Conservation (phyloP, 2,888 invertebrate species). For the Augiades crinisus region DNA sequence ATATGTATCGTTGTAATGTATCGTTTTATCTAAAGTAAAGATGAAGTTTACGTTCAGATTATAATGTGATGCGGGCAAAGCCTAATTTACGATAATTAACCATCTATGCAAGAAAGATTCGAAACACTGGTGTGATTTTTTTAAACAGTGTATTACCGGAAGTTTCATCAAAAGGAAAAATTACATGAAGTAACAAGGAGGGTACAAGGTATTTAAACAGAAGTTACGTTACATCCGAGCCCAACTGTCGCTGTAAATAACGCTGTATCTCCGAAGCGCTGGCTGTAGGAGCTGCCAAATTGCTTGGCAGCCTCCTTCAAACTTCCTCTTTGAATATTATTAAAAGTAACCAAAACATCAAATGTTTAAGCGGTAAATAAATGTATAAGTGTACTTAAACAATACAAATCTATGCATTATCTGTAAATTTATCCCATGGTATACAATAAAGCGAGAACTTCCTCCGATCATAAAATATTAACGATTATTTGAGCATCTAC, state of each 20-base stretch:
- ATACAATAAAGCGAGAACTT: not conserved
- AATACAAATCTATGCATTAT: too few relatives aligned
- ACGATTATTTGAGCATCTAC: conserved; percentile 22
- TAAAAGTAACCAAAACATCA: conserved; percentile 64
- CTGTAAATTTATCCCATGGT: too few relatives aligned
- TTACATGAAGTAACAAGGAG: not conserved
- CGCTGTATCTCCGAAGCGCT: conserved; percentile 63
- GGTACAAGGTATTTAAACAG: conserved; percentile 48
- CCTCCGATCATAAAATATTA: not conserved
- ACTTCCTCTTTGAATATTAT: conserved; percentile 75
- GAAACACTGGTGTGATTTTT: not conserved
- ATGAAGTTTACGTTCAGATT: too few relatives aligned
- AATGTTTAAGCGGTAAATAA: too few relatives aligned
- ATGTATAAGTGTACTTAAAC: too few relatives aligned
- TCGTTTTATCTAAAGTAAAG: too few relatives aligned
- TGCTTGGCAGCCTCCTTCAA: conserved; percentile 73
- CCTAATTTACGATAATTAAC: too few relatives aligned
- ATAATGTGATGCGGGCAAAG: too few relatives aligned
- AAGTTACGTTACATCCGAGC: conserved; percentile 64
- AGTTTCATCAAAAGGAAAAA: not conserved
- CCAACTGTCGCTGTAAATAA: conserved; percentile 72
- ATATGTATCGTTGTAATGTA: too few relatives aligned
- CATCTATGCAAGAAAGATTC: too few relatives aligned
- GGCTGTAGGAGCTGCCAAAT: conserved; percentile 69
- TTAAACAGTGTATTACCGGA: not conserved